Conservation (phyloP, 2,113 vertebrate species). For the Poeciliopsis prolifica region DNA sequence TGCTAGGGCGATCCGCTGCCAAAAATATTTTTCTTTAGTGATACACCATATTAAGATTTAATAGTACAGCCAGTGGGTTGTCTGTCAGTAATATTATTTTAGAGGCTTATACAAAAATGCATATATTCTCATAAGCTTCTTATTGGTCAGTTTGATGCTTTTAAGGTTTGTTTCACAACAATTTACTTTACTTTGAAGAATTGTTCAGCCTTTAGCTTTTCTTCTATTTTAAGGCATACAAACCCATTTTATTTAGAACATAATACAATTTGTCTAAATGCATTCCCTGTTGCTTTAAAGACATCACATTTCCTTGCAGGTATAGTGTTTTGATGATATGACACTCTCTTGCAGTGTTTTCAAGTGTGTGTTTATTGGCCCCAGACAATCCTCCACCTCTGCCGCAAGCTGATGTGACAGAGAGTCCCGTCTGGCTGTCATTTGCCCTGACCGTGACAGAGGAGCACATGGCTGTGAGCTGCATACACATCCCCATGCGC, state of each 20-base stretch:
- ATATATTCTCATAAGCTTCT: not conserved
- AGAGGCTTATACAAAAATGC: not conserved
- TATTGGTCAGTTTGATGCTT: not conserved
- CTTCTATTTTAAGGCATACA: not conserved
- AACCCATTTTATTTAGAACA: not conserved
- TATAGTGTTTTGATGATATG: constrained; percentile 30
- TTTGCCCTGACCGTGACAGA: constrained; percentile 69
- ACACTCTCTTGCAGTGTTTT: constrained; percentile 38
- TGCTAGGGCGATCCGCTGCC: not conserved
- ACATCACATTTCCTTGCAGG: constrained; percentile 13
- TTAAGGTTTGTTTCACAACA: not conserved
- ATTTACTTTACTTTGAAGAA: not conserved
- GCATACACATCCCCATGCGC: constrained; percentile 39
- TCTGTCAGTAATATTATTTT: not conserved
- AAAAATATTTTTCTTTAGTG: not conserved
- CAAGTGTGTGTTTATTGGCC: constrained; percentile 37
- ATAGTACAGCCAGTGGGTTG: not conserved
- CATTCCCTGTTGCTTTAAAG: constrained; percentile 6
- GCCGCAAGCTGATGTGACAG: constrained; percentile 64
- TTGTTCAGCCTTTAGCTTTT: too few relatives aligned
- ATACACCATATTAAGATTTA: not conserved
- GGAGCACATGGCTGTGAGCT: constrained; percentile 50
- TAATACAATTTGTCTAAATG: not conserved
- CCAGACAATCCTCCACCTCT: constrained; percentile 55
- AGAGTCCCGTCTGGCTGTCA: constrained; percentile 67